Conservation (phyloP, 2,888 invertebrate genomes). For the Hylaea fasciaria region DNA sequence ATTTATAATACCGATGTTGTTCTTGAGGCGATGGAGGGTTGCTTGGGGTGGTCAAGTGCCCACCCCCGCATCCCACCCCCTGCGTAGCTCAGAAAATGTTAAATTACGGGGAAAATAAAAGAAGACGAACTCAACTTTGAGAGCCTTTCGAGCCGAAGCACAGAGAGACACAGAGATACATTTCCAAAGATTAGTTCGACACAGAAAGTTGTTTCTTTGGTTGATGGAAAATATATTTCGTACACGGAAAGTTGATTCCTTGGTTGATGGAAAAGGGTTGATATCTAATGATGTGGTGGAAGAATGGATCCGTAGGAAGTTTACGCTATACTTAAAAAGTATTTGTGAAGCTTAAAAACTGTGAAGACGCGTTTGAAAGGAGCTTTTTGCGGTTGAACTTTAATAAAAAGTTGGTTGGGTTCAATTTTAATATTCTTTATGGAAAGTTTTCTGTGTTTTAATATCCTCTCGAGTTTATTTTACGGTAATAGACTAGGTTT, state of each 20-base stretch:
- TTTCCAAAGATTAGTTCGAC: conserved; percentile 21
- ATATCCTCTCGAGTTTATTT: too few species aligned
- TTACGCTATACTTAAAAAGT: conserved; percentile 57
- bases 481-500: too few species aligned
- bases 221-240: conserved; percentile 2
- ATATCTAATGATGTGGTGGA: conserved; percentile 60
- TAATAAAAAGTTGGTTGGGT: conserved; percentile 16
- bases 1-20: conserved; percentile 68
- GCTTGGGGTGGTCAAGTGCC: conserved; percentile 61
- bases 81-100: conserved; percentile 56
- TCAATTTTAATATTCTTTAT: conserved; percentile 29
- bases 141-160: conserved; percentile 17
- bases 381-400: conserved; percentile 32
- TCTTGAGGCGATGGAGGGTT: conserved; percentile 71
- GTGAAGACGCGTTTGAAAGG: conserved; percentile 45
- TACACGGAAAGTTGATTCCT: conserved; percentile 20
- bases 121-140: conserved; percentile 49
- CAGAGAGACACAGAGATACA: conserved; percentile 13
- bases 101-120: conserved; percentile 66
- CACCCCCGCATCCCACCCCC: conserved; percentile 48
- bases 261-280: conserved; percentile 32
- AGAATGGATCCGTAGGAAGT: conserved; percentile 51
- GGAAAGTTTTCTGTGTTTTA: not conserved
- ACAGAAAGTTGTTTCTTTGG: conserved; percentile 20
- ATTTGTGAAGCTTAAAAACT: conserved; percentile 40